Evolutionary conservation across 2,888 invertebrate species (phyloP).

Genomic region (Bugula neritina): DNA sequence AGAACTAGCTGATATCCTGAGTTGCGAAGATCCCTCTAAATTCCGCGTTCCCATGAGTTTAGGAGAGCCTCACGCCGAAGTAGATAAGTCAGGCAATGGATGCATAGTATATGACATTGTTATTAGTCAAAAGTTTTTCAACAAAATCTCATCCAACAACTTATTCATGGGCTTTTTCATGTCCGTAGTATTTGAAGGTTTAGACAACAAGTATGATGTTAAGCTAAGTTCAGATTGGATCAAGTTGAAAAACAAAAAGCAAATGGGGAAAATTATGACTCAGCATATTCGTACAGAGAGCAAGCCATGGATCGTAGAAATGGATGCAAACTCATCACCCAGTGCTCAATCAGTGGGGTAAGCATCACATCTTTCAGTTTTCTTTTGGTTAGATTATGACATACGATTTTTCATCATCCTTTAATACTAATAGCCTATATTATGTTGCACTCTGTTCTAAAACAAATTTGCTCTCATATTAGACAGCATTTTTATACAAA

Average conservation of each 20-base stretch:
- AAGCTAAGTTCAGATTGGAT: slow-evolving; percentile 60
- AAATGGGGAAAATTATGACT: slow-evolving; percentile 46
- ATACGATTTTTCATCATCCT: too few relatives aligned
- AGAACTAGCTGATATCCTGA: slow-evolving; percentile 64
- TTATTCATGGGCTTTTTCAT: slow-evolving; percentile 74
- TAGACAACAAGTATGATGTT: slow-evolving; percentile 72
- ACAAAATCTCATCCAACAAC: slow-evolving; percentile 66
- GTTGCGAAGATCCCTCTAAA: slow-evolving; percentile 65
- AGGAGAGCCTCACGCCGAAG: slow-evolving; percentile 70
- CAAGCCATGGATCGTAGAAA: slow-evolving; percentile 41
- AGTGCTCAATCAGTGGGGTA: too few relatives aligned
- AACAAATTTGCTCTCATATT: too few relatives aligned
- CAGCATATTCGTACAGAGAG: slow-evolving; percentile 49
- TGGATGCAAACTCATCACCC: slow-evolving; percentile 16
- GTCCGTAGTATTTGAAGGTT: slow-evolving; percentile 70
- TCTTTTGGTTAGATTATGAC: too few relatives aligned
- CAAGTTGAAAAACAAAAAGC: slow-evolving; percentile 51
- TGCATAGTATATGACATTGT: slow-evolving; percentile 77
- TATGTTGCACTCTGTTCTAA: too few relatives aligned
- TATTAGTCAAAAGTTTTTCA: slow-evolving; percentile 70
- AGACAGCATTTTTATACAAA: too few relatives aligned
- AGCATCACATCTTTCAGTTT: too few relatives aligned
- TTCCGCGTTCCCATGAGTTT: slow-evolving; percentile 85
- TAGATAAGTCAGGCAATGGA: slow-evolving; percentile 69
- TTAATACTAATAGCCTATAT: too few relatives aligned